Base-by-base conservation (phyloP, 1,140 invertebrate species). In the Drosophila nannoptera region DNA sequence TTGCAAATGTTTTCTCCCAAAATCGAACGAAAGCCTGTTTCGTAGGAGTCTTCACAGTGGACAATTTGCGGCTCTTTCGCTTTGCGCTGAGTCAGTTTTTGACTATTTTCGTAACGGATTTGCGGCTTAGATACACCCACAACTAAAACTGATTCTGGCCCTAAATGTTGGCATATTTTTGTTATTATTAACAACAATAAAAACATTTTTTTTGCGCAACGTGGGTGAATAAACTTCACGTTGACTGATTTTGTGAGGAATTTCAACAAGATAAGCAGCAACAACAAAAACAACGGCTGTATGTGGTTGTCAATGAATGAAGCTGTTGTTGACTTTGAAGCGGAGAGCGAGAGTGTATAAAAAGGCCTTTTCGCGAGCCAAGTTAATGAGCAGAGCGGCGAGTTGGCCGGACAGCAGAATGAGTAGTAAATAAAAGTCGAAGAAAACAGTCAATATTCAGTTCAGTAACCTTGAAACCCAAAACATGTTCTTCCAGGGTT, bases 191-290 rank as follows among this genome's bases (percentile, higher is more conserved):
- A 22, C 14, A 7, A 50, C 16, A 22, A 29, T 22, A 56, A 50
- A 56, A 58, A 52, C 9, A 63, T 64, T 48, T 65, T 70, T 35
- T 78, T 69, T 63, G 46, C 54, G 12, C 36, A 52, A 76, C 78
- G 80, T 83, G 80, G 78, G 76, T 83, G 80, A 83, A 83, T 80
- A 83, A 83, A 84, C 80, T 84, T 82, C 67, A 78, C 53, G 78
- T 50, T 67, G 72, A 14, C 73, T 70, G 64, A 78, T 38, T 55
- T 48, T 64, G 40, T 64, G 48, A 38, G 16, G 67, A 55, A 64
- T 73, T 68, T 40, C 38, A 40, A n/a, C 38, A 2, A 36, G 35
- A 36, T 36, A 6, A 36, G 35, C 8, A 40, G n/a, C 4, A 55
- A 48, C 35, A 62, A 38, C 29, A 42, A 58, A 9, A 52, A 60